Base-by-base conservation (phyloP, 2,797 vertebrate species). In the Ibycter americanus region DNA sequence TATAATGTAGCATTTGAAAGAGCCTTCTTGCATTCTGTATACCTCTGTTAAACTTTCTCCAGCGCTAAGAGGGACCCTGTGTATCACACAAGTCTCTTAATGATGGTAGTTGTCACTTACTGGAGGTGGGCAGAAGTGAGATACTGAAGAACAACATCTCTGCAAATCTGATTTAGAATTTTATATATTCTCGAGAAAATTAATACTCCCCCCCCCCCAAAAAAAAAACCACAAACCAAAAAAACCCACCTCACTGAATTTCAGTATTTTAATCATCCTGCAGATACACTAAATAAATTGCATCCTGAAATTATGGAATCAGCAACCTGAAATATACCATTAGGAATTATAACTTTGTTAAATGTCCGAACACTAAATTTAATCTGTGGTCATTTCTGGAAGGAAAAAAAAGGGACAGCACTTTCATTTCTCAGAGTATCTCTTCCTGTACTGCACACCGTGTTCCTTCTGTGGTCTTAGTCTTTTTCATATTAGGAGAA, bases 1-100 rank as follows among this genome's bases (percentile, higher is more conserved):
- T 93, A 72, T 74, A 92, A 81, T 83, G 61, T 20, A 93, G 86
- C 89, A 90, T 78, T 76, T 92, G 56, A 85, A 95, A 80, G 36
- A 55, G 65, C 8, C 19, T 90, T 49, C 52, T 47, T 3, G 4
- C 32, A 36, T 77, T 84, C 56, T 77, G 11, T 58, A 61, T 5
- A 73, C 40, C 32, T 78, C 79, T 83, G 31, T 72, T 76, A 79
- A 62, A 87, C 80, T 52, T 82, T 21, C 18, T 63, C 23, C 31
- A 73, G 70, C 51, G 80, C 15, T 58, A 71, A 65, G 23, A 68
- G 17, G 5, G 40, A 89, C 16, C 11, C 36, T 51, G 25, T 32
- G 32, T 22, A 94, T 61, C 65, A 51, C 36, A 56, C 5, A 3
- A 3, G 14, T 36, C 71, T 87, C 66, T 72, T 76, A 52, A 34